Base-by-base conservation (phyloP, 2,888 invertebrate genomes). In the Caenorhabditis becei region DNA sequence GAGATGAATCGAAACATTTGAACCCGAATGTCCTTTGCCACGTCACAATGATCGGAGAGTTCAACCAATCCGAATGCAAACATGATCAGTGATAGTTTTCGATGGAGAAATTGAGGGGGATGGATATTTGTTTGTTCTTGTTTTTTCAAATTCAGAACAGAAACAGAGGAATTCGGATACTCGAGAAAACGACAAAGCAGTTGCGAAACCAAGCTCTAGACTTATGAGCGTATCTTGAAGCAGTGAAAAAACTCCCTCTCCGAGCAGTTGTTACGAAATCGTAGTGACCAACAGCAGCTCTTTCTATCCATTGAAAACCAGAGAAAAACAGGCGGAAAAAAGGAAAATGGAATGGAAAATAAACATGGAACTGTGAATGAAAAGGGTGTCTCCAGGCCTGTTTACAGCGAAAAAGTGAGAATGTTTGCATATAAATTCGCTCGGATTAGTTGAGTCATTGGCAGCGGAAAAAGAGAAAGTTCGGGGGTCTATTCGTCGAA, bases 401-500 rank as follows among this genome's bases (percentile, higher is more conserved):
- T 71, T 71, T 41, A 70, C 70, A 70, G 58, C 5, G 58, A 23
- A 51, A 47, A 44, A 44, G 37, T 24, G 35, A 26, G 23, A 62
- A 47, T 72, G 72, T 72, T 72, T 72, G 72, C 72, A 75, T 65
- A 75, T 41, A 32, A 65, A 74, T 58, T 69, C 47, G 32, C 32
- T 47, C 49, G 61, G 70, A 70, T 70, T 70, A 70, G 70, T 69
- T 61, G 70, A 70, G 26, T 69, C 69, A 69, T 47, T 14, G 20
- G 11, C 28, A 20, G 28, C 53, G 23, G 14, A 11, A 24, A 67
- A 24, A 53, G 53, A 26, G 71, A 71, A 41, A 18, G 35, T 26
- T 18, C 53, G 44, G 28, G 8, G 47, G 65, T 11, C 14, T 61
- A 62, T 26, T n/a, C n/a, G n/a, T n/a, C n/a, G n/a, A n/a, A n/a